These are phyloP conservation scores for Anabas testudineus DNA, from an alignment of 2,797 vertebrate species.

Conservation along the genomic window DNA sequence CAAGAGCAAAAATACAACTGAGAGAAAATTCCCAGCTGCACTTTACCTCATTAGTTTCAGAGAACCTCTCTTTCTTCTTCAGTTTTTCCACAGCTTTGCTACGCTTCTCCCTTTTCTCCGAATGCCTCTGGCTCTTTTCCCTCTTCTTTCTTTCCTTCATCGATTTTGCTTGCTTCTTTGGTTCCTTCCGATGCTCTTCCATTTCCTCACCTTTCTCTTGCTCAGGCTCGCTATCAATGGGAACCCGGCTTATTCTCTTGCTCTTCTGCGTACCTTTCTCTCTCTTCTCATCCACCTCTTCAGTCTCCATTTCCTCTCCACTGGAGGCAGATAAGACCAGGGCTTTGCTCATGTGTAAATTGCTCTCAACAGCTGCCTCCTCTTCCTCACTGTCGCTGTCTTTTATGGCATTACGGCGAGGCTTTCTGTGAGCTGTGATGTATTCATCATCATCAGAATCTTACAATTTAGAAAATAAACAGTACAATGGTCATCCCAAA, in stretches of 20 bases:
- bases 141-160: constrained; percentile 66
- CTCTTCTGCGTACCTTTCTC: constrained; percentile 43
- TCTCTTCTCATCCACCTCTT: constrained; percentile 25
- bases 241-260: constrained; percentile 71
- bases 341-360: constrained; percentile 57
- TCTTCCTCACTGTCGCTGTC: constrained; percentile 94
- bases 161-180: constrained; percentile 34
- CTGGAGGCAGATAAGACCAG: constrained; percentile 79
- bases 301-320: constrained; percentile 62
- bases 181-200: constrained; percentile 50
- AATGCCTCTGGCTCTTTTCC: constrained; percentile 77
- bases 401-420: constrained; percentile 84
- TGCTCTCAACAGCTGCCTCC: constrained; percentile 67
- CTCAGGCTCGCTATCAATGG: constrained; percentile 79
- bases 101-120: constrained; percentile 82
- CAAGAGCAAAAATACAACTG: neutral
- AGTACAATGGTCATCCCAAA: rapidly evolving
- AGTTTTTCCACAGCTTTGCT: constrained; percentile 79
- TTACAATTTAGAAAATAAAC: constrained; percentile 36
- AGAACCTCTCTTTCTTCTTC: constrained; percentile 76
- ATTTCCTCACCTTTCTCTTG: constrained; percentile 43
- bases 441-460: constrained; percentile 93
- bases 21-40: neutral
- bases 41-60: constrained; percentile 69
- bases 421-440: constrained; percentile 84